Base-by-base conservation (phyloP, 2,888 invertebrate genomes). In the Orthosia gracilis region DNA sequence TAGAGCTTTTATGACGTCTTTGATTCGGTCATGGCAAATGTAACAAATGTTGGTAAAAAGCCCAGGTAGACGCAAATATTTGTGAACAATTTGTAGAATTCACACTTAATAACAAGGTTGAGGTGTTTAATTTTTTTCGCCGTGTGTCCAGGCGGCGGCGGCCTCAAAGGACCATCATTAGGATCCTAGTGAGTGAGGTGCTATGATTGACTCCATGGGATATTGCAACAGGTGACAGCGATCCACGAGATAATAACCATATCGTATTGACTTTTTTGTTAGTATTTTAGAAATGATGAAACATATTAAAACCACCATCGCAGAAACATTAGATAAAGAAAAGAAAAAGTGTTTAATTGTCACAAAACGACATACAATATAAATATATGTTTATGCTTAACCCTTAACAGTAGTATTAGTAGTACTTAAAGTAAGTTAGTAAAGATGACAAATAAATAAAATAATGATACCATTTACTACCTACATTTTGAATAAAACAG, bases 41-140 rank as follows among this genome's bases (percentile, higher is more conserved):
- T 93, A 90, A 92, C 91, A 91, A 93, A 93, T 92, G 92, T 85
- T 86, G 78, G 89, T 90, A 92, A 94, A 95, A 94, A 94, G 93
- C 91, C 91, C 96, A 96, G 96, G 96, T 96, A 96, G 96, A 93
- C 93, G 94, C 96, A 96, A 96, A 96, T 96, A 96, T 96, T 96
- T 96, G 95, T 93, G 96, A 96, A 94, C 95, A 93, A 94, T 96
- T 95, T 95, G 94, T 95, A 93, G 94, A 94, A 95, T 95, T 96
- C 96, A 96, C 96, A 96, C 96, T 93, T 96, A 95, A 95, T 95
- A 96, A 96, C 94, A 91, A 94, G 93, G 90, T 92, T 86, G 89
- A 87, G 91, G 91, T 88, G 91, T 91, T 92, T 90, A 88, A 82
- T 88, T 92, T 92, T 94, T 93, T 92, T 89, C 83, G 75, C 77